Evolutionary conservation across 2,113 vertebrate genomes (phyloP), one percentile per base, ranked within the genome.

Genomic region (Calidris pygmaea): DNA sequence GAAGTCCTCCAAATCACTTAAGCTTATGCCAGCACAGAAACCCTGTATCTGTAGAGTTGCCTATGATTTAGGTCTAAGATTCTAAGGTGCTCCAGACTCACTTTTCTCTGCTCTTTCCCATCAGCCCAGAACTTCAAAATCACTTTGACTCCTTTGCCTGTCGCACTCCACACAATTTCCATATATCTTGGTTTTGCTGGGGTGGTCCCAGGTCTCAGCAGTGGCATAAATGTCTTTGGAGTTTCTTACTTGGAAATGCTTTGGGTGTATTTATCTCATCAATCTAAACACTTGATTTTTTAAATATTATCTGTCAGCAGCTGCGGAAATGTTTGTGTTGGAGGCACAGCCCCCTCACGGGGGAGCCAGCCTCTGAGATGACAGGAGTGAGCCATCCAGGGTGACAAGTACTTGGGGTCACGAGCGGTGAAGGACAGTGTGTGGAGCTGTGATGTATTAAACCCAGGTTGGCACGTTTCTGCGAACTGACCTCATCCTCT

Each of bases 351-450:
- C 56, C 45, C 45, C 37, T 68, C 16, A 35, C 14, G 22, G 24
- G 18, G 45, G 18, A 82, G 26, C 34, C 48, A 63, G 37, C 53
- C 32, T 55, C 29, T 19, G 27, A 50, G 68, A 18, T 63, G 78
- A 76, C 74, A 48, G 58, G 73, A 87, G 6, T 0, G 4, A 85
- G 80, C 34, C 7, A 0, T 50, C 17, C 4, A 1, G 22, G 72
- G 30, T 79, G n/a, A 72, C 32, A 47, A 68, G 11, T 58, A 18
- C 14, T 37, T 32, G 19, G 14, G 60, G 81, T 82, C 71, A 65
- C 0, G 1, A 63, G 72, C 0, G 1, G 45, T 75, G 67, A 74
- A 75, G 76, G 67, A 71, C 75, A 35, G 32, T 5, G 7, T 12
- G 48, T 12, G 30, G 58, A 76, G 47, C 23, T 48, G 68, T 13